Evolutionary conservation across 2,888 invertebrate species (phyloP).

Genomic region (Drosophila longiperda): DNA sequence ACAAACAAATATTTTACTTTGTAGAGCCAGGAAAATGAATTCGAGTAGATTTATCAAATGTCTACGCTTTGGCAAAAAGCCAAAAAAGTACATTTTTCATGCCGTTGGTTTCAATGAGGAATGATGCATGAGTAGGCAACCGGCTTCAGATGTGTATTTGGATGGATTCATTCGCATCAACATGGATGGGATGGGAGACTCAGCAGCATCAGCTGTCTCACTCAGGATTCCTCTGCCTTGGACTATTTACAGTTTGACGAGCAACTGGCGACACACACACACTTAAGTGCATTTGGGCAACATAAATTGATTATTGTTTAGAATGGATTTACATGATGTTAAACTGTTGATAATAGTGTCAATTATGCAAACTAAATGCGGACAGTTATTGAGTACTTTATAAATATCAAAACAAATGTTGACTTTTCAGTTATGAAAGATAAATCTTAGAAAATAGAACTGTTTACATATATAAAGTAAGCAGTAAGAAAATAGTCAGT

Average conservation of each 20-base stretch:
- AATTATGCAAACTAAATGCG: not conserved
- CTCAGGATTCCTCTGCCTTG: slow-evolving; percentile 37
- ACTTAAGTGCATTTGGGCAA: slow-evolving; percentile 37
- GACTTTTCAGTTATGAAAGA: not conserved
- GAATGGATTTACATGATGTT: not conserved
- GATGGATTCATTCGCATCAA: not conserved
- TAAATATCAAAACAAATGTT: not conserved
- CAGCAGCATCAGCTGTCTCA: not conserved
- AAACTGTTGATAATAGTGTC: not conserved
- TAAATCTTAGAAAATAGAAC: not conserved
- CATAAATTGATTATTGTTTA: slow-evolving; percentile 17
- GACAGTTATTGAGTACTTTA: not conserved
- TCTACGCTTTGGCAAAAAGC: slow-evolving; percentile 42
- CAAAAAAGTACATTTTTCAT: slow-evolving; percentile 43
- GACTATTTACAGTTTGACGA: slow-evolving; percentile 31
- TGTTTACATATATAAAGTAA: not conserved
- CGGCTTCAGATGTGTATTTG: not conserved
- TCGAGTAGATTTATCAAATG: slow-evolving; percentile 33
- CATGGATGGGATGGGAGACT: not conserved
- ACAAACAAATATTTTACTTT: slow-evolving; percentile 44
- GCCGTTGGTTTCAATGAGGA: slow-evolving; percentile 17
- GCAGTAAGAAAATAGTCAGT: not conserved
- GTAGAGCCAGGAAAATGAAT: slow-evolving; percentile 9
- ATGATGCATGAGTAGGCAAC: not conserved
- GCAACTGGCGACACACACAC: not conserved